phyloP scores from a whole-genome alignment of 2,888 invertebrate genomes.

The Lutraria lutraria region DNA sequence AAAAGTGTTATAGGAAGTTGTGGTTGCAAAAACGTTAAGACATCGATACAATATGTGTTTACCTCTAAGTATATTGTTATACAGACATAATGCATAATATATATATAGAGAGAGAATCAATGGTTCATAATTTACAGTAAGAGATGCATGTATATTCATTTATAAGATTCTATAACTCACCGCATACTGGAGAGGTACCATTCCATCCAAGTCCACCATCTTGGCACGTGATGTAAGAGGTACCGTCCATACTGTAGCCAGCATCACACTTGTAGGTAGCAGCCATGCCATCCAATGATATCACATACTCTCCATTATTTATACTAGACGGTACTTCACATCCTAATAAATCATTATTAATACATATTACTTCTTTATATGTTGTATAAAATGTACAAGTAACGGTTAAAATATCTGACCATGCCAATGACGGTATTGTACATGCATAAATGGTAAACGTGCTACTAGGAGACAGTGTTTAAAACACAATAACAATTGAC shows the following conservation, averaged over 20 bases:
- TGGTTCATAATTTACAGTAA: too few species aligned
- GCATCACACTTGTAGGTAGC: constrained; percentile 50
- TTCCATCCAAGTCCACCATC: constrained; percentile 58
- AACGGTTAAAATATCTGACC: not conserved
- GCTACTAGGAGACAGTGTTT: too few species aligned
- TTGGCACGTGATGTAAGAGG: constrained; percentile 34
- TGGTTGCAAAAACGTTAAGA: too few species aligned
- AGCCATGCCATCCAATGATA: constrained; percentile 51
- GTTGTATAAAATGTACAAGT: too few species aligned
- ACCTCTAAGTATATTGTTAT: too few species aligned
- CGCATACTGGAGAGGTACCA: constrained; percentile 50
- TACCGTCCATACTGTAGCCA: constrained; percentile 57
- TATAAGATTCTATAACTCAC: constrained; percentile 34
- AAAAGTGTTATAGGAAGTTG: too few species aligned
- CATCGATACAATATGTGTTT: too few species aligned
- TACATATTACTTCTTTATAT: too few species aligned
- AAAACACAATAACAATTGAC: too few species aligned
- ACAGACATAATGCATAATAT: too few species aligned
- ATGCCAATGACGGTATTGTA: not conserved
- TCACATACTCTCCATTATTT: constrained; percentile 39
- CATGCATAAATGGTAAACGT: not conserved
- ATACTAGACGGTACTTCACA: constrained; percentile 47
- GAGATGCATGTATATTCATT: not conserved
- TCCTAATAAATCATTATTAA: constrained; percentile 29
- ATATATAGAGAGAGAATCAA: too few species aligned